Percentiles rank a stretch among this genome's conserved stretches.
These are phyloP conservation scores for Todiramphus saurophagus DNA, from an alignment of 2,113 vertebrate genomes.

Conservation along the genomic window DNA sequence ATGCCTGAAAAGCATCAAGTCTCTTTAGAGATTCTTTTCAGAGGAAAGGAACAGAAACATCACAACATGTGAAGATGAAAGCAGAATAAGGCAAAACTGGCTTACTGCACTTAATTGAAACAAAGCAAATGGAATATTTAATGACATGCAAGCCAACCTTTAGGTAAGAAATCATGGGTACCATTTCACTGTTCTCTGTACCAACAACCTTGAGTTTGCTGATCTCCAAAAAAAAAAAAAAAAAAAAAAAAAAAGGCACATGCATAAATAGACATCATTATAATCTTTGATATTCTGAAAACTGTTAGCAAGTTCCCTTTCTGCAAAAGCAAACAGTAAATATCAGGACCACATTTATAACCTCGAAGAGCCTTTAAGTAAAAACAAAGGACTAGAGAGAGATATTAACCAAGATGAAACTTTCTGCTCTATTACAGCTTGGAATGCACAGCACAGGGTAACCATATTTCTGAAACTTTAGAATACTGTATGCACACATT, in stretches of 20 bases:
- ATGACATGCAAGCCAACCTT: not conserved
- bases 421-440: not conserved
- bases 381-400: not conserved
- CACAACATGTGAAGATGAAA: constrained; percentile 11
- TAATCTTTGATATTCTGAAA: not conserved
- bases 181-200: not conserved
- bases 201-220: not conserved
- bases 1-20: constrained; percentile 12
- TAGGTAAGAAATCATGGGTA: not conserved
- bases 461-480: not conserved
- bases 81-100: not conserved
- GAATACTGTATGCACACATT: not conserved
- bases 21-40: not conserved
- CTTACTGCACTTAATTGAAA: not conserved
- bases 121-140: not conserved
- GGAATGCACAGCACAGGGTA: not conserved
- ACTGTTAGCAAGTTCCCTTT: not conserved
- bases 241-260: not conserved
- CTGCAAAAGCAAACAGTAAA: not conserved
- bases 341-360: not conserved
- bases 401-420: not conserved
- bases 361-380: not conserved
- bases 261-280: not conserved
- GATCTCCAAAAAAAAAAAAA: not conserved
- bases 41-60: not conserved